Evolutionary conservation across 2,888 invertebrate genomes (phyloP).

Genomic region (Sturmia bella): DNA sequence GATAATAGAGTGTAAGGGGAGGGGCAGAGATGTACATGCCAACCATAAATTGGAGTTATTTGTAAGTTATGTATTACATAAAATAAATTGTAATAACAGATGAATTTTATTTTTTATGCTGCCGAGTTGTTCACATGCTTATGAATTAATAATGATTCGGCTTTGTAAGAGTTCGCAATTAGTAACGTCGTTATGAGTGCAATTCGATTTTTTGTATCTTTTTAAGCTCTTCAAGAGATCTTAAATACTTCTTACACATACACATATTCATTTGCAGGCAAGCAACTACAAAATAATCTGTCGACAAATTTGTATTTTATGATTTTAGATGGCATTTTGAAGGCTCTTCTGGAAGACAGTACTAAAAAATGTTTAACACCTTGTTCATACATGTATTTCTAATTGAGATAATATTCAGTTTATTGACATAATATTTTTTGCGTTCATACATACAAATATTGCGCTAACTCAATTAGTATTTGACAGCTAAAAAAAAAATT

Average conservation of each 20-base stretch:
- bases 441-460: too few relatives aligned
- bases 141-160: constrained; percentile 7
- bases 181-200: constrained; percentile 26
- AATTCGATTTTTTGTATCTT: constrained; percentile 2
- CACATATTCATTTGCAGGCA: not conserved
- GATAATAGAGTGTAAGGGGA: too few relatives aligned
- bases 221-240: constrained; percentile 26
- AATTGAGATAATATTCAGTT: too few relatives aligned
- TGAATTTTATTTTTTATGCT: not conserved
- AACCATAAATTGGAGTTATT: too few relatives aligned
- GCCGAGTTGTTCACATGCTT: not conserved
- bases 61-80: too few relatives aligned
- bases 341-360: too few relatives aligned
- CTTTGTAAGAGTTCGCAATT: constrained; percentile 32
- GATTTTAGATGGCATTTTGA: not conserved
- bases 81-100: not conserved
- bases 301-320: not conserved
- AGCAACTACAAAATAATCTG: not conserved
- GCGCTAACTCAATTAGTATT: too few relatives aligned
- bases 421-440: too few relatives aligned
- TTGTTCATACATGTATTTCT: too few relatives aligned
- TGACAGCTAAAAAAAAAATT: too few relatives aligned
- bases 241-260: constrained; percentile 2
- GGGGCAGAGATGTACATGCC: too few relatives aligned
- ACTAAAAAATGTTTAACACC: too few relatives aligned